Evolutionary conservation across 1,140 invertebrate species (phyloP).

Genomic region (Oncopodura yosiiana): DNA sequence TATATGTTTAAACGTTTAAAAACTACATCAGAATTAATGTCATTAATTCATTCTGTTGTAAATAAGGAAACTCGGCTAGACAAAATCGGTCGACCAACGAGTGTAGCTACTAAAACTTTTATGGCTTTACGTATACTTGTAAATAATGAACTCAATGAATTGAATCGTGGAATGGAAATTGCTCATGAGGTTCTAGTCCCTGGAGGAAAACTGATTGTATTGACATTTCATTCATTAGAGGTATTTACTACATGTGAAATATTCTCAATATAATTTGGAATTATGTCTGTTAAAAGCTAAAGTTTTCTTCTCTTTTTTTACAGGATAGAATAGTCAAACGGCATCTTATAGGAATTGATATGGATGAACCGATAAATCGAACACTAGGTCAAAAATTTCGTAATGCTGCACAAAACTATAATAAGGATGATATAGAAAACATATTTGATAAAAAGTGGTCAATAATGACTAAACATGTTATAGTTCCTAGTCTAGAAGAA

Average conservation of each 20-base stretch:
- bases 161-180: slow-evolving; percentile 76
- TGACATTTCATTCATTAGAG: slow-evolving; percentile 82
- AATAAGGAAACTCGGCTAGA: slow-evolving; percentile 51
- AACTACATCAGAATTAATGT: slow-evolving; percentile 72
- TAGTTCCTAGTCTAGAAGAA: slow-evolving; percentile 61
- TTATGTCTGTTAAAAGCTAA: background rate
- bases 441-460: slow-evolving; percentile 59
- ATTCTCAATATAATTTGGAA: background rate
- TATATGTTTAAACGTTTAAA: slow-evolving; percentile 66
- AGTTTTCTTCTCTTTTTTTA: background rate
- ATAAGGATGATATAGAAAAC: slow-evolving; percentile 46
- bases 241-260: slow-evolving; percentile 7
- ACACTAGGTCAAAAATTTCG: slow-evolving; percentile 37
- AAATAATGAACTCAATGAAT: slow-evolving; percentile 93
- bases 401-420: slow-evolving; percentile 34
- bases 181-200: slow-evolving; percentile 66
- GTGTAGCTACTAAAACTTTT: slow-evolving; percentile 84
- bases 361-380: slow-evolving; percentile 43
- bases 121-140: slow-evolving; percentile 91
- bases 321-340: slow-evolving; percentile 89
- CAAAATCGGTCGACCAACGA: slow-evolving; percentile 60
- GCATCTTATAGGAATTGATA: slow-evolving; percentile 67
- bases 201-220: slow-evolving; percentile 63
- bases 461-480: slow-evolving; percentile 68
- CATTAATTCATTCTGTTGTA: slow-evolving; percentile 60